Conservation (phyloP, 2,113 vertebrate species). For the Python bivittatus region DNA sequence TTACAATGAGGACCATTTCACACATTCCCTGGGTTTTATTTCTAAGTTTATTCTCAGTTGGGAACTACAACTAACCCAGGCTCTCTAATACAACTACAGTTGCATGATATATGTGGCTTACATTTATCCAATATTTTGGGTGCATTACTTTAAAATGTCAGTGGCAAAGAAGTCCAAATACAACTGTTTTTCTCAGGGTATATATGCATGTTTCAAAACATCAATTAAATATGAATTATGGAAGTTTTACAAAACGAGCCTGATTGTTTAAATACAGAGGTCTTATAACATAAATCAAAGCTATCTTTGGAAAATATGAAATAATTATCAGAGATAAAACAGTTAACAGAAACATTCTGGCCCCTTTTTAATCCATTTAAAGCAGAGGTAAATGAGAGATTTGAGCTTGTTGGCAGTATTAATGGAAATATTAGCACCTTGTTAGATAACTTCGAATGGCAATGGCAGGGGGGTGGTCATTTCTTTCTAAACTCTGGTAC, state of each 20-base stretch:
- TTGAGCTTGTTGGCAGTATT: constrained; percentile 11
- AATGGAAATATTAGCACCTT: constrained; percentile 55
- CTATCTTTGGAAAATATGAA: neutral
- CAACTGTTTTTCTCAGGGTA: neutral
- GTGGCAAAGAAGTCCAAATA: neutral
- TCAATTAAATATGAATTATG: neutral
- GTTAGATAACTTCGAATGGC: constrained; percentile 49
- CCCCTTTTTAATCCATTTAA: constrained; percentile 29
- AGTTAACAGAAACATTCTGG: constrained; percentile 39
- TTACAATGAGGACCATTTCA: neutral
- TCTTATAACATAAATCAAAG: neutral
- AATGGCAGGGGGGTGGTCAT: constrained; percentile 34
- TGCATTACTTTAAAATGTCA: neutral
- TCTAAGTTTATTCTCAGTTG: neutral
- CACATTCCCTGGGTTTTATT: neutral
- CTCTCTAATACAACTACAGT: neutral
- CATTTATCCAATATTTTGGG: neutral
- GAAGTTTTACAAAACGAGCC: neutral
- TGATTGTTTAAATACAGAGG: neutral
- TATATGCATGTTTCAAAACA: neutral
- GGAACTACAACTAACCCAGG: neutral
- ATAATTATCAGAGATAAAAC: neutral
- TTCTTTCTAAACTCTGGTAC: constrained; percentile 30
- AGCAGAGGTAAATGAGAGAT: constrained; percentile 44
- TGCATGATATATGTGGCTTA: neutral